A percentile compares a stretch with the other conserved stretches of the same genome.
Evolutionary conservation across 2,888 invertebrate species (phyloP).

Genomic region (Lithophane socia): DNA sequence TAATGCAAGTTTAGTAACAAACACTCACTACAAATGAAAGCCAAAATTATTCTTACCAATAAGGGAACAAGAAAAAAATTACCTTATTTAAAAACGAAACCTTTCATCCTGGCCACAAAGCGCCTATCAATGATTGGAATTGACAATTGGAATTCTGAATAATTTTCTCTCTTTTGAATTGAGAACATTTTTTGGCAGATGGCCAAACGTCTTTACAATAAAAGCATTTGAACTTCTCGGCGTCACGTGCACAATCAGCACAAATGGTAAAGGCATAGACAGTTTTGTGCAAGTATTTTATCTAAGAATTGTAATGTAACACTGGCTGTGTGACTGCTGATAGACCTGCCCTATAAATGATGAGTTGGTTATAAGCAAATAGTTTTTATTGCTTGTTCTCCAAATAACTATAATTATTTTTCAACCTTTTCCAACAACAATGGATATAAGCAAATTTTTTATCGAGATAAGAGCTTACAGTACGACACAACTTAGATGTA

Average conservation of each 20-base stretch:
- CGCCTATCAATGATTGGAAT: conserved; percentile 53
- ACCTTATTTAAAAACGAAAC: conserved; percentile 22
- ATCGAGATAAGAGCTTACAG: not conserved
- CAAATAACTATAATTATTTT: too few species aligned
- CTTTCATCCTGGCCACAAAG: conserved; percentile 26
- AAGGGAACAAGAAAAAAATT: conserved; percentile 9
- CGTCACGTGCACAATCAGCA: conserved; percentile 52
- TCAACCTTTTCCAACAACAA: not conserved
- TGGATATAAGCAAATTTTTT: not conserved
- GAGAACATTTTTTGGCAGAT: conserved; percentile 50
- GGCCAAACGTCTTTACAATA: conserved; percentile 43
- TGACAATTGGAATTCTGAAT: conserved; percentile 55
- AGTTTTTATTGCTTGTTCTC: not conserved
- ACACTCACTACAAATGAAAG: not conserved
- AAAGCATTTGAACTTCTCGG: conserved; percentile 34
- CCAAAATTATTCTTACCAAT: not conserved
- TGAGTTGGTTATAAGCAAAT: not conserved
- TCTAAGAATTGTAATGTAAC: conserved; percentile 7
- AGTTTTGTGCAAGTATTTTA: conserved; percentile 36
- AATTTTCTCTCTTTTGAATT: conserved; percentile 51
- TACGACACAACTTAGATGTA: too few species aligned
- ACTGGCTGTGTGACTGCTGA: not conserved
- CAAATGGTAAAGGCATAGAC: conserved; percentile 20
- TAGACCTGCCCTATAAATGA: too few species aligned
- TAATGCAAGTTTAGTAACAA: not conserved